Evolutionary conservation across 1,140 invertebrate species (phyloP).

Genomic region (Plutomurus gul): DNA sequence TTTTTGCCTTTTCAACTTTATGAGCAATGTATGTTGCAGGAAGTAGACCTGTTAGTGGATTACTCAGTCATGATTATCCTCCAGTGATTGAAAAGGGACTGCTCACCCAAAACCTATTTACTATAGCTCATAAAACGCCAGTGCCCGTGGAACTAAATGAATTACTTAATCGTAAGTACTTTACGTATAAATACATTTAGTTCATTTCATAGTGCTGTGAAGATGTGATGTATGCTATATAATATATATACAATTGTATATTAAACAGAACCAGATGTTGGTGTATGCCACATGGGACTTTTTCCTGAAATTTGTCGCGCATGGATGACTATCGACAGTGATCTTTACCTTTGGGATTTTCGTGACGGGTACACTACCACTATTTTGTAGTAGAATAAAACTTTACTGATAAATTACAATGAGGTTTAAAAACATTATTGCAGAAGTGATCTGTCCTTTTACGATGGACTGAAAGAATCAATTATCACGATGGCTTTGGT

Average conservation of each 20-base stretch:
- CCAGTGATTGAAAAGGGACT: constrained; percentile 68
- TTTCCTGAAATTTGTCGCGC: constrained; percentile 94
- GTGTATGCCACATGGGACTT: constrained; percentile 73
- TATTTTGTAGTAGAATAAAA: no score
- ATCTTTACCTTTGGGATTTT: constrained; percentile 96
- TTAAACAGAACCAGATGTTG: constrained; percentile 42
- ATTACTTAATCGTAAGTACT: constrained; percentile 86
- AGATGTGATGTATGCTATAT: no score
- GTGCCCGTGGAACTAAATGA: constrained; percentile 90
- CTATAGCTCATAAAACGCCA: constrained; percentile 79
- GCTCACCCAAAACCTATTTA: constrained; percentile 75
- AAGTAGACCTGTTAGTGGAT: constrained; percentile 75
- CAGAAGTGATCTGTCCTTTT: constrained; percentile 47
- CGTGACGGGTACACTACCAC: constrained; percentile 72
- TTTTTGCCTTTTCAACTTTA: not conserved
- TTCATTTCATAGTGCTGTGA: not conserved
- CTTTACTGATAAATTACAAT: not conserved
- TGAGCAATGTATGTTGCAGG: not conserved
- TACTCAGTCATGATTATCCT: constrained; percentile 89
- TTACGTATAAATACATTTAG: not conserved
- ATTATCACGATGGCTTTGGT: constrained; percentile 49
- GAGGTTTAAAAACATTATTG: not conserved
- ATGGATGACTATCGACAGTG: constrained; percentile 96
- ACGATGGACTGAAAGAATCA: constrained; percentile 47
- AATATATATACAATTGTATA: constrained; percentile 6